Base-by-base conservation (phyloP, 2,888 invertebrate species). In the Rugalucina vietnamica region DNA sequence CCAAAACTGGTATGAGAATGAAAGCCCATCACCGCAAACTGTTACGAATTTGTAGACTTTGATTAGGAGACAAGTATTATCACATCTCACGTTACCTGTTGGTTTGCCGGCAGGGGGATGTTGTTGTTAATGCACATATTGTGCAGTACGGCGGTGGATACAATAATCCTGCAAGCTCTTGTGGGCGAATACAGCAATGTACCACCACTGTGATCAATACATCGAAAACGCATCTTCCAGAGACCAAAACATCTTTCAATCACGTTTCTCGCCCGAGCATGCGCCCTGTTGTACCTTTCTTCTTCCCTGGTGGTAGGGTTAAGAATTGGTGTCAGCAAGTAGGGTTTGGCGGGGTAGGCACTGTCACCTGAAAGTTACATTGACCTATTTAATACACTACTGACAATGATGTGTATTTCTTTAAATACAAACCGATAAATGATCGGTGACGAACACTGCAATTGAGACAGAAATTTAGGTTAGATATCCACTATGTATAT, bases 311-410 rank as follows among this genome's bases (percentile, higher is more conserved):
- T 69, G 21, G 4, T 69, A 18, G 69, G 69, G 4, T 32, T 10
- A 5, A 10, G 14, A n/a, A 76, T 43, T 10, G 43, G 76, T 24
- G 76, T 39, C 5, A 76, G n/a, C n/a, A n/a, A n/a, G n/a, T n/a
- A n/a, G n/a, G n/a, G n/a, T 49, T 73, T 37, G n/a, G 70, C 29
- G 5, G 75, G 69, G 65, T 39, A 77, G 5, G 54, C 24, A 54
- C 77, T 77, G 36, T 82, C 82, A 1, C 77, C 77, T 2, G 77
- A 36, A 2, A 82, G 18, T 77, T 76, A n/a, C n/a, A n/a, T n/a
- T n/a, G n/a, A n/a, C n/a, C n/a, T n/a, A n/a, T n/a, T n/a, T n/a
- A n/a, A n/a, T n/a, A n/a, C n/a, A n/a, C n/a, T n/a, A n/a, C n/a
- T n/a, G n/a, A n/a, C n/a, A n/a, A n/a, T n/a, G n/a, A n/a, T n/a